Percentiles rank a stretch among this genome's conserved stretches.
Conservation (phyloP, 2,113 vertebrate genomes). For the Bos javanicus region DNA sequence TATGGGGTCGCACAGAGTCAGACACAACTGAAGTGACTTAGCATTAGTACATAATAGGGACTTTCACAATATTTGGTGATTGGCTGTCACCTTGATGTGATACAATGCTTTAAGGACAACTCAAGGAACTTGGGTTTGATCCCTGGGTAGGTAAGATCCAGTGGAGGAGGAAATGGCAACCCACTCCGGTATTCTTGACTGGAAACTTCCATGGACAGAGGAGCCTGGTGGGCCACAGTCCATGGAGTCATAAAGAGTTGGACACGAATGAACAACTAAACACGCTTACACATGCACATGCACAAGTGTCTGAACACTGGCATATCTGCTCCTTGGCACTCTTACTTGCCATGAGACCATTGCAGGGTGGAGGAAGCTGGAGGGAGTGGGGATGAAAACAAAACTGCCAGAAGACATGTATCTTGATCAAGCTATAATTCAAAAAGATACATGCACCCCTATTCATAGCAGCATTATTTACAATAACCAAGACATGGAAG, state of each 20-base stretch:
- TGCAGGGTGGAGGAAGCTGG: neutral
- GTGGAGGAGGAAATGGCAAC: neutral
- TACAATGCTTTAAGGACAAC: neutral
- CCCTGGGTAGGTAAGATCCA: neutral
- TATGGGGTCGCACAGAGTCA: too few species aligned
- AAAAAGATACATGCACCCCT: neutral
- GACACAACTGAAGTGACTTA: too few species aligned
- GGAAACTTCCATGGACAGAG: neutral
- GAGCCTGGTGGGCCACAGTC: neutral
- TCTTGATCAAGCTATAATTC: neutral
- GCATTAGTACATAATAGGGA: neutral
- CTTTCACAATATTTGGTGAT: neutral
- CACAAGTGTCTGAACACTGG: neutral
- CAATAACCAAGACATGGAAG: neutral
- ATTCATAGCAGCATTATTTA: neutral
- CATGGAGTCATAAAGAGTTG: neutral
- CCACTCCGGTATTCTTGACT: neutral
- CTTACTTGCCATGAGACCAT: neutral
- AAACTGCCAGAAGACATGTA: neutral
- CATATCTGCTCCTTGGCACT: neutral
- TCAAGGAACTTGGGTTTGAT: neutral
- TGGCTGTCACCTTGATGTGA: neutral
- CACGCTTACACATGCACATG: accelerated
- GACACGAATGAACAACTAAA: neutral
- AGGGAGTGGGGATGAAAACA: neutral